Percentiles rank a stretch among this genome's conserved stretches.
phyloP scores from a whole-genome alignment of 2,797 vertebrate species.

The Oryzias dopingdopingensis region DNA sequence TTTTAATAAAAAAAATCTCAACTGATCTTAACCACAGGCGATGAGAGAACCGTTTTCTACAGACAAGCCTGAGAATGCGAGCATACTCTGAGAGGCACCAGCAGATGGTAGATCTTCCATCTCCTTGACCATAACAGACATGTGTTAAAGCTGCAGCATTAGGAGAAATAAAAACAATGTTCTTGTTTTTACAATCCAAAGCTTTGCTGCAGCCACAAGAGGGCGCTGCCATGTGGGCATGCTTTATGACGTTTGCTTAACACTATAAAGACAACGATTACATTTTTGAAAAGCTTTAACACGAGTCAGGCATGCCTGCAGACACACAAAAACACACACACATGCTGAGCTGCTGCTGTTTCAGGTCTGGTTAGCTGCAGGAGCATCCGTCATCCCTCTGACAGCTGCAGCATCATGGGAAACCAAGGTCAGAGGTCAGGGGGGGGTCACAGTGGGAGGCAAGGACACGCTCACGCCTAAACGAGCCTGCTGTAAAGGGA shows the following conservation, averaged over 20 bases:
- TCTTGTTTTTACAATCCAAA: no score
- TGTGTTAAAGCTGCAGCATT: no score
- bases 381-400: constrained; percentile 61
- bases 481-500: background rate
- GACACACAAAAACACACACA: constrained; percentile 5
- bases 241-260: background rate
- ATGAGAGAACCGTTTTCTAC: no score
- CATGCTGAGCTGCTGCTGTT: constrained; percentile 14
- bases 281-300: background rate
- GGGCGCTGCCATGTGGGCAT: background rate
- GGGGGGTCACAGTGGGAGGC: constrained; percentile 27
- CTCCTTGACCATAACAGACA: no score
- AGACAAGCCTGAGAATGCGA: no score
- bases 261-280: no score
- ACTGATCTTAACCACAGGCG: no score
- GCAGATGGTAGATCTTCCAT: no score
- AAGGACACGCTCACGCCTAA: constrained; percentile 45
- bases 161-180: no score
- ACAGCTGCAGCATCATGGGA: constrained; percentile 56
- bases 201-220: constrained; percentile 1
- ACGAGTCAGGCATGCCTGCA: background rate
- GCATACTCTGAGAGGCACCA: no score
- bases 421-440: constrained; percentile 43
- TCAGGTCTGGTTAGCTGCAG: constrained; percentile 39
- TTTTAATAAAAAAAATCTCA: no score